These are phyloP conservation scores for Platichthys stellatus DNA, from an alignment of 2,113 vertebrate species.

Conservation along the genomic window DNA sequence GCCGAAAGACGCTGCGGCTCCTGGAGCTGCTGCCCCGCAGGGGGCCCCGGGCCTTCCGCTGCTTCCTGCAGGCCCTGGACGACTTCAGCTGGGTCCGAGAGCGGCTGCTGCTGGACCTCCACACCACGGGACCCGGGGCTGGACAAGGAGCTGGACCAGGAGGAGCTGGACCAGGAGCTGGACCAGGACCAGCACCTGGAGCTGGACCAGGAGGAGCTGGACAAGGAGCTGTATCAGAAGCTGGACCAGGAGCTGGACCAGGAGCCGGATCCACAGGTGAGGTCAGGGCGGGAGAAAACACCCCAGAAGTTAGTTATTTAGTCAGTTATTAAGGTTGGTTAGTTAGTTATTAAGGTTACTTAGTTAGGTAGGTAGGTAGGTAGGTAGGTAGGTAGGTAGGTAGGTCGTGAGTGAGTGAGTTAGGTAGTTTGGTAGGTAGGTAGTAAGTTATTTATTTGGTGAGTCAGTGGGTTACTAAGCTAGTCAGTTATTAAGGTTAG, in stretches of 20 bases:
- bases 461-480: too few relatives aligned
- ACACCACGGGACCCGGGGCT: not conserved
- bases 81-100: slow-evolving; percentile 91
- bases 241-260: too few relatives aligned
- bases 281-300: not conserved
- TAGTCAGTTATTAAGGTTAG: too few relatives aligned
- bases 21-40: slow-evolving; percentile 90
- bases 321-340: too few relatives aligned
- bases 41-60: slow-evolving; percentile 88
- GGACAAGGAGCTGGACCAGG: slow-evolving; percentile 71
- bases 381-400: too few relatives aligned
- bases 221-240: not conserved
- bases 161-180: not conserved
- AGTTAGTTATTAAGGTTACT: too few relatives aligned
- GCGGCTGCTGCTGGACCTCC: slow-evolving; percentile 74
- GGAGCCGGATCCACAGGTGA: not conserved
- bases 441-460: too few relatives aligned
- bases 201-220: not conserved
- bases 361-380: too few relatives aligned
- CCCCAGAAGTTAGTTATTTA: too few relatives aligned
- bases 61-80: slow-evolving; percentile 86
- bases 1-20: slow-evolving; percentile 84
- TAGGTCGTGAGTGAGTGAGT: too few relatives aligned
- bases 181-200: not conserved
- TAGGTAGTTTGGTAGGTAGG: fast-evolving